Conservation (phyloP, 2,797 vertebrate genomes). For the Otus scops region DNA sequence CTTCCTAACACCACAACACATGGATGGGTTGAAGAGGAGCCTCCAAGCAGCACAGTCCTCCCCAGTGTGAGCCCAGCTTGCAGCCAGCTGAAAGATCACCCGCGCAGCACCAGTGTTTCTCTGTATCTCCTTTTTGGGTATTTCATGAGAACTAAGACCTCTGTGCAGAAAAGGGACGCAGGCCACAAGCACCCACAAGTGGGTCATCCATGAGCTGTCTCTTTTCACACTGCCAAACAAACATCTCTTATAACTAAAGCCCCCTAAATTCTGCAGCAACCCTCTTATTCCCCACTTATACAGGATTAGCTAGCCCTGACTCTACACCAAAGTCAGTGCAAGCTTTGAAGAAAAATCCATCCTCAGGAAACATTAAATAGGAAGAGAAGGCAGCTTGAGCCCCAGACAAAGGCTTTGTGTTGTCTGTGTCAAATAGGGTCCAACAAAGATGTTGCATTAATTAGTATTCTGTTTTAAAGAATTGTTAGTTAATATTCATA, state of each 20-base stretch:
- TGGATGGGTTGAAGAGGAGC: fast-evolving
- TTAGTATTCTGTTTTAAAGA: not conserved
- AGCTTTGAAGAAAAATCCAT: not conserved
- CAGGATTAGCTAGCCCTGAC: not conserved
- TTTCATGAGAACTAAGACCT: not conserved
- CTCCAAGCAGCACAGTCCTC: fast-evolving
- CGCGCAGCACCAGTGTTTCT: not conserved
- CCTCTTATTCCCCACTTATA: fast-evolving
- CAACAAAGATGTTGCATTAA: not conserved
- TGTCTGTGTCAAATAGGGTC: not conserved
- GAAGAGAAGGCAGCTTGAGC: not conserved
- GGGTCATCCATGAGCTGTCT: not conserved
- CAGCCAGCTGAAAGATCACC: not conserved
- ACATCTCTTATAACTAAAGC: fast-evolving
- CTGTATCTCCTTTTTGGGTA: fast-evolving
- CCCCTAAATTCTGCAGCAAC: not conserved
- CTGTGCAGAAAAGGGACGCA: not conserved
- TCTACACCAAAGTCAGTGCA: not conserved
- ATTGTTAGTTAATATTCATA: not conserved
- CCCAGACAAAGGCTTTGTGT: not conserved
- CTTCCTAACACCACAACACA: fast-evolving
- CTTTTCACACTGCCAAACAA: not conserved
- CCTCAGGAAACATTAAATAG: not conserved
- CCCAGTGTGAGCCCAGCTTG: fast-evolving
- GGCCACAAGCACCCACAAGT: fast-evolving